Evolutionary conservation across 2,113 vertebrate species (phyloP).

Genomic region (Casuarius casuarius): DNA sequence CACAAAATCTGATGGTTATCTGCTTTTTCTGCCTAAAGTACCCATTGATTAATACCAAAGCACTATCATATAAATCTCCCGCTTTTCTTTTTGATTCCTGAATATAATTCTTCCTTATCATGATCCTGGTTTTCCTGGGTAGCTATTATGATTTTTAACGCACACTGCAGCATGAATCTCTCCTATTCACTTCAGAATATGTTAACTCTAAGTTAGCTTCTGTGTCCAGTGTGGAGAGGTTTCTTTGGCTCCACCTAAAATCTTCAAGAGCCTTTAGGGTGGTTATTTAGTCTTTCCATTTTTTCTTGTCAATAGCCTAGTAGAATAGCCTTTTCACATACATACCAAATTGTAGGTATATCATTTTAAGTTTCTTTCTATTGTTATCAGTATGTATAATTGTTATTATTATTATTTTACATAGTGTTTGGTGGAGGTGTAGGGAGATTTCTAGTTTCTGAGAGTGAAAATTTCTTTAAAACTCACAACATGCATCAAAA

Average conservation of each 20-base stretch:
- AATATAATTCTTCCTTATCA: not conserved
- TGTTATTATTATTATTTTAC: not conserved
- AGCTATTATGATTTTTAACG: not conserved
- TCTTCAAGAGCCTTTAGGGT: not conserved
- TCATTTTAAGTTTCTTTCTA: not conserved
- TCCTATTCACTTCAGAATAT: not conserved
- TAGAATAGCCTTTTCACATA: not conserved
- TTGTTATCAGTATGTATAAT: not conserved
- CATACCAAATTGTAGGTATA: not conserved
- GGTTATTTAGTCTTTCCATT: not conserved
- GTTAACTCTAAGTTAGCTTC: not conserved
- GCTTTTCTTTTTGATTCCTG: not conserved
- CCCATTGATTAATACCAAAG: not conserved
- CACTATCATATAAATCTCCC: not conserved
- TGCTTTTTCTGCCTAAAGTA: not conserved
- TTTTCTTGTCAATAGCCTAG: not conserved
- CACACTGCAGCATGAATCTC: not conserved
- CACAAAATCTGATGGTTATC: conserved; percentile 44
- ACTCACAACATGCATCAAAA: not conserved
- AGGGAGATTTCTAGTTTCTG: not conserved
- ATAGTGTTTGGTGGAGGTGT: not conserved
- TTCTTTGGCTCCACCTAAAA: not conserved
- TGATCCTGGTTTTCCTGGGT: not conserved
- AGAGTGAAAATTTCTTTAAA: not conserved
- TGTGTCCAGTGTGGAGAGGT: not conserved